These are phyloP conservation scores for Drosophila falleni DNA, from an alignment of 2,888 invertebrate species.

Conservation along the genomic window DNA sequence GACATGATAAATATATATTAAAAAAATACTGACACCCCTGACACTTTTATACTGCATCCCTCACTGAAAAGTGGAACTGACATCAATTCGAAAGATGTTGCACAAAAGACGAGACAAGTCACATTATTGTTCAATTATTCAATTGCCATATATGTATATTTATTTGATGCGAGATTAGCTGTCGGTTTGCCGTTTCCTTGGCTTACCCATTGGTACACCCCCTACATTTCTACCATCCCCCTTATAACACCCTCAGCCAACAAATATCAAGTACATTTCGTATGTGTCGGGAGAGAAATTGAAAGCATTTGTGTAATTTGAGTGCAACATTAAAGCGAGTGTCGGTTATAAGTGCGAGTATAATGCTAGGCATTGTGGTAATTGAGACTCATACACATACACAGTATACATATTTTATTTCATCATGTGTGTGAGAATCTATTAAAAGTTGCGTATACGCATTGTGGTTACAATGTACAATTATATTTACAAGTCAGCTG, in stretches of 20 bases:
- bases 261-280: constrained; percentile 18
- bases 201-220: constrained; percentile 24
- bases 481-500: constrained; percentile 9
- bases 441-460: constrained; percentile 41
- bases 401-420: not conserved
- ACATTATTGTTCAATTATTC: constrained; percentile 77
- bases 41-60: not conserved
- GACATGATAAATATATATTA: constrained; percentile 13
- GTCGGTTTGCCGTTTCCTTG: constrained; percentile 37
- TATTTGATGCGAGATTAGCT: constrained; percentile 66
- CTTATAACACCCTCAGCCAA: not conserved
- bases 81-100: constrained; percentile 26
- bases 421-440: constrained; percentile 6
- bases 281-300: constrained; percentile 47
- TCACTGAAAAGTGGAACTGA: not conserved
- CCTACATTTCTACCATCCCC: not conserved
- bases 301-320: constrained; percentile 61
- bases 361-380: constrained; percentile 31
- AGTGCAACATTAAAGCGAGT: constrained; percentile 49
- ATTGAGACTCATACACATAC: constrained; percentile 21
- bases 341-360: constrained; percentile 33
- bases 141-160: constrained; percentile 61
- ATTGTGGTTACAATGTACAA: constrained; percentile 23
- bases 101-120: constrained; percentile 33
- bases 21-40: constrained; percentile 1